Conservation (phyloP, 2,797 vertebrate genomes). For the Oryzias dopingdopingensis region DNA sequence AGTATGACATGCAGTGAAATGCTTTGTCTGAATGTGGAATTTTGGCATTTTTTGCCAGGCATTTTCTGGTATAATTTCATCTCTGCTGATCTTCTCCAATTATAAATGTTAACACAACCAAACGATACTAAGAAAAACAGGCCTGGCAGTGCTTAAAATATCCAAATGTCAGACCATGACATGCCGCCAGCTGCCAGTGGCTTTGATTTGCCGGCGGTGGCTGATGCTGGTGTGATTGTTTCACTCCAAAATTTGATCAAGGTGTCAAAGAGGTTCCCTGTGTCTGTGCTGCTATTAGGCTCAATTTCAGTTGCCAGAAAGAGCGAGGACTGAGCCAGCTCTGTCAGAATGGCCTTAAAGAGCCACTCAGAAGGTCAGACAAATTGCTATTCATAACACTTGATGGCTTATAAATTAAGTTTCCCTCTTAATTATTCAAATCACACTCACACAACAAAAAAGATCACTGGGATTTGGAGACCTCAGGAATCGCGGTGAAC, state of each 20-base stretch:
- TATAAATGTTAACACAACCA: constrained; percentile 73
- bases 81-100: constrained; percentile 60
- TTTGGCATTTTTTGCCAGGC: constrained; percentile 2
- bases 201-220: constrained; percentile 81
- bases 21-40: no score
- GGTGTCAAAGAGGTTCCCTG: constrained; percentile 88
- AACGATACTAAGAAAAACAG: constrained; percentile 70
- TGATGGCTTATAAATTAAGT: constrained; percentile 81
- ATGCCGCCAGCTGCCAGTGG: constrained; percentile 74
- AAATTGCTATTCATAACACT: constrained; percentile 89
- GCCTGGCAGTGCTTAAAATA: constrained; percentile 74
- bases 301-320: constrained; percentile 89
- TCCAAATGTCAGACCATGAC: constrained; percentile 66
- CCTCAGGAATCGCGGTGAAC: constrained; percentile 8
- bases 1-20: no score
- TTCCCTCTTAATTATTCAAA: constrained; percentile 88
- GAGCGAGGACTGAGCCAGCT: constrained; percentile 84
- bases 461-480: constrained; percentile 41
- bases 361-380: constrained; percentile 88
- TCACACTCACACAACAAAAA: constrained; percentile 58
- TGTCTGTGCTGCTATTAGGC: constrained; percentile 89
- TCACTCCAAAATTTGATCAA: constrained; percentile 80
- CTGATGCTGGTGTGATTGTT: constrained; percentile 86
- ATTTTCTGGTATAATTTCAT: constrained; percentile 47
- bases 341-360: constrained; percentile 89